phyloP scores from a whole-genome alignment of 2,888 invertebrate species.

The Rhagophthalmus giganteus region DNA sequence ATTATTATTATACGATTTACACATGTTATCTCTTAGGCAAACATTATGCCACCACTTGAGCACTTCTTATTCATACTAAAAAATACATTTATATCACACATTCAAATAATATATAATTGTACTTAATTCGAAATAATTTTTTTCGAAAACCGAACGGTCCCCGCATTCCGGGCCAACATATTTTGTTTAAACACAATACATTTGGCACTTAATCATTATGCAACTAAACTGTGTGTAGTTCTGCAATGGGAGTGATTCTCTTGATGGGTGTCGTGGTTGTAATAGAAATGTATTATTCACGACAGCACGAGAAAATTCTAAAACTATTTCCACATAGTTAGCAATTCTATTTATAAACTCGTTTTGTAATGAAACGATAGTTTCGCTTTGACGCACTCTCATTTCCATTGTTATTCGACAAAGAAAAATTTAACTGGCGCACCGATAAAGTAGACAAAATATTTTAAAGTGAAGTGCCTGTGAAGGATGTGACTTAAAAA shows the following conservation, averaged over 20 bases:
- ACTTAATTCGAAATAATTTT: slow-evolving; percentile 20
- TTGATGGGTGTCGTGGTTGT: background rate
- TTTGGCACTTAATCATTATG: no score
- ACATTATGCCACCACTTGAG: slow-evolving; percentile 23
- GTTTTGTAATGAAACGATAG: no score
- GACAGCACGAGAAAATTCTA: slow-evolving; percentile 3
- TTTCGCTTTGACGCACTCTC: no score
- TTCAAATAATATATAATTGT: slow-evolving; percentile 26
- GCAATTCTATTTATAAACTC: no score
- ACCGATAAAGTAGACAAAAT: no score
- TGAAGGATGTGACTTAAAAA: no score
- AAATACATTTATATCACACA: slow-evolving; percentile 28
- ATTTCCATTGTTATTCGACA: no score
- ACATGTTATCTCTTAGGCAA: slow-evolving; percentile 13
- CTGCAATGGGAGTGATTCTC: background rate
- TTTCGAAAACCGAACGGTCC: slow-evolving; percentile 6
- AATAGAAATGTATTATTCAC: background rate
- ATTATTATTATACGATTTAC: slow-evolving; percentile 11
- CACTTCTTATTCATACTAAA: slow-evolving; percentile 20
- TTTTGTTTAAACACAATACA: background rate
- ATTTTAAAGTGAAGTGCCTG: no score
- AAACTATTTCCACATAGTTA: no score
- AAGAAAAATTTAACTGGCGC: no score
- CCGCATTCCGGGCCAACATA: slow-evolving; percentile 2
- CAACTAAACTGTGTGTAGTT: no score